Conservation (phyloP, 2,113 vertebrate genomes). For the Manacus vitellinus region DNA sequence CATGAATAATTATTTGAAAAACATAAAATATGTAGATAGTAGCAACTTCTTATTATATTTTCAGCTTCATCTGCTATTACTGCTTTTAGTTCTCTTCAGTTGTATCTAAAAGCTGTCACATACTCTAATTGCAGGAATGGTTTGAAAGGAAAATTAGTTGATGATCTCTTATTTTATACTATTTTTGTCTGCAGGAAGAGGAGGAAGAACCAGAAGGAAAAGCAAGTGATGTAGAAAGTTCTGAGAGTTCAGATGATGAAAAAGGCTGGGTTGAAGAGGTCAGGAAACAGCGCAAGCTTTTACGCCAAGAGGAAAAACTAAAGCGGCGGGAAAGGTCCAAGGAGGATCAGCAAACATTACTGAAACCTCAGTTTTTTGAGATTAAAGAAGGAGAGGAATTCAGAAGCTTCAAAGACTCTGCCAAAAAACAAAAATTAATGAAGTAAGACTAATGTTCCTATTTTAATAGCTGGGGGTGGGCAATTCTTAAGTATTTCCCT, state of each 20-base stretch:
- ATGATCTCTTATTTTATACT: constrained; percentile 38
- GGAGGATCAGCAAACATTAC: constrained; percentile 84
- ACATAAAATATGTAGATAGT: neutral
- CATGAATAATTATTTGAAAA: neutral
- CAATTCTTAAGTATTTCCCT: neutral
- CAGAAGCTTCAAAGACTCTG: constrained; percentile 89
- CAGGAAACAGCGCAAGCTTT: constrained; percentile 89
- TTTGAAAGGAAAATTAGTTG: neutral
- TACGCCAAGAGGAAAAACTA: constrained; percentile 84
- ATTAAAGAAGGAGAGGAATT: constrained; percentile 96
- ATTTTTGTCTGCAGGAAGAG: constrained; percentile 78
- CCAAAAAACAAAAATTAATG: constrained; percentile 88
- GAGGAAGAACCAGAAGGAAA: constrained; percentile 92
- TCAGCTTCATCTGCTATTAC: neutral
- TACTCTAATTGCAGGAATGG: neutral
- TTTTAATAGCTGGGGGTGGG: neutral
- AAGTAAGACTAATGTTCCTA: constrained; percentile 81
- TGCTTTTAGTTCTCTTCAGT: neutral
- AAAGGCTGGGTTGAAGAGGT: constrained; percentile 97
- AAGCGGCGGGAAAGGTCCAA: constrained; percentile 78
- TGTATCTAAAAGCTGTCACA: neutral
- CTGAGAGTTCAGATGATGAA: constrained; percentile 94
- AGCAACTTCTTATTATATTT: neutral
- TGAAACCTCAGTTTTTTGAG: constrained; percentile 95
- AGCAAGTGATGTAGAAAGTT: constrained; percentile 92